These are phyloP conservation scores for Oligia strigilis DNA, from an alignment of 2,888 invertebrate species.

Conservation along the genomic window DNA sequence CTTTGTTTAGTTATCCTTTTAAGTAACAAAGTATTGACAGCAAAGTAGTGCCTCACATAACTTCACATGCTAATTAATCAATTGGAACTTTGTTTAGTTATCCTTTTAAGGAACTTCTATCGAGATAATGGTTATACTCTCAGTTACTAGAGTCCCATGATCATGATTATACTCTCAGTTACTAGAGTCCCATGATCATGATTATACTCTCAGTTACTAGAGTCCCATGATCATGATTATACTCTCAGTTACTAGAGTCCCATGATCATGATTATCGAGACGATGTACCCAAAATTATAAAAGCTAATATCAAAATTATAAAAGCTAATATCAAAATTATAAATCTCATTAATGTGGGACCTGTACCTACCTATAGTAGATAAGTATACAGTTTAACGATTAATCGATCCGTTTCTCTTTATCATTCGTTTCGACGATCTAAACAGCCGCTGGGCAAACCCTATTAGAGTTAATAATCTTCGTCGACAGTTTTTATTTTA, in stretches of 20 bases:
- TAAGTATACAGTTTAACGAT: slow-evolving; percentile 24
- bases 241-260: background rate
- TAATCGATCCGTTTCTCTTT: slow-evolving; percentile 31
- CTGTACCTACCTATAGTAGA: background rate
- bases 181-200: no score
- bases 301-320: background rate
- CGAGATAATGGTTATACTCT: no score
- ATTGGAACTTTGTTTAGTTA: background rate
- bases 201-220: background rate
- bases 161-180: no score
- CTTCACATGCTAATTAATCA: background rate
- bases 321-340: background rate
- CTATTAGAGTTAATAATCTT: slow-evolving; percentile 35
- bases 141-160: no score
- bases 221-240: background rate
- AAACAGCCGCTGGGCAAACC: slow-evolving; percentile 37
- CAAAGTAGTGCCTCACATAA: background rate
- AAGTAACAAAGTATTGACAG: background rate
- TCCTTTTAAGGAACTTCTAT: background rate
- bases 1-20: background rate
- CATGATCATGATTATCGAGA: no score
- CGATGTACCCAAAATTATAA: background rate
- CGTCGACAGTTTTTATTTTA: slow-evolving; percentile 49
- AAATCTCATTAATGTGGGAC: slow-evolving; percentile 4
- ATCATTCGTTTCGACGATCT: slow-evolving; percentile 24